Conservation (phyloP, 2,113 vertebrate species). For the Rhinogobius similis region DNA sequence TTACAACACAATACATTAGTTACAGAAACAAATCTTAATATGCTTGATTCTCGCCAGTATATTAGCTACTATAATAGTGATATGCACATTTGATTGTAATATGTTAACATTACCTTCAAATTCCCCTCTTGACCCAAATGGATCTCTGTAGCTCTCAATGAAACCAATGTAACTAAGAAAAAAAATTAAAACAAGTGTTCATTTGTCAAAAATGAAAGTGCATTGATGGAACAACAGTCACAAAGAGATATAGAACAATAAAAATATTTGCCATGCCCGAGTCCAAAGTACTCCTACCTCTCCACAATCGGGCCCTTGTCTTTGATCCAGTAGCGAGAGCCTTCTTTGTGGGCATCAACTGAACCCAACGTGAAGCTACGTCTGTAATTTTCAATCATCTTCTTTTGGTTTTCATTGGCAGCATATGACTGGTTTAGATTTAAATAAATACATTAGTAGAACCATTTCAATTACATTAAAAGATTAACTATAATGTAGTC, state of each 20-base stretch:
- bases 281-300: conserved; percentile 73
- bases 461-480: neutral
- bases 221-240: neutral
- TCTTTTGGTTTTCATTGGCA: conserved; percentile 84
- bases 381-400: conserved; percentile 85
- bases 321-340: conserved; percentile 90
- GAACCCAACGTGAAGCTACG: conserved; percentile 87
- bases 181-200: neutral
- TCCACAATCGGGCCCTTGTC: conserved; percentile 92
- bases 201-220: neutral
- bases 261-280: neutral
- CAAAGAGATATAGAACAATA: conserved; percentile 1
- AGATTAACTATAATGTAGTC: neutral
- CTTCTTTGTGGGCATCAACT: conserved; percentile 87
- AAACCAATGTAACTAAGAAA: conserved; percentile 88
- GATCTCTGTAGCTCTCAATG: conserved; percentile 93
- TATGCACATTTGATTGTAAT: neutral
- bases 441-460: neutral
- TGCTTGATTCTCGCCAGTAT: neutral
- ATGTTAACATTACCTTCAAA: conserved; percentile 89
- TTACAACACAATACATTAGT: neutral
- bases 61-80: neutral
- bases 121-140: conserved; percentile 90
- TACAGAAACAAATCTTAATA: neutral
- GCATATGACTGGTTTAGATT: conserved; percentile 73